phyloP scores from a whole-genome alignment of 37 sponge, comb jelly and placozoan species.

The Haliclona indistincta region DNA sequence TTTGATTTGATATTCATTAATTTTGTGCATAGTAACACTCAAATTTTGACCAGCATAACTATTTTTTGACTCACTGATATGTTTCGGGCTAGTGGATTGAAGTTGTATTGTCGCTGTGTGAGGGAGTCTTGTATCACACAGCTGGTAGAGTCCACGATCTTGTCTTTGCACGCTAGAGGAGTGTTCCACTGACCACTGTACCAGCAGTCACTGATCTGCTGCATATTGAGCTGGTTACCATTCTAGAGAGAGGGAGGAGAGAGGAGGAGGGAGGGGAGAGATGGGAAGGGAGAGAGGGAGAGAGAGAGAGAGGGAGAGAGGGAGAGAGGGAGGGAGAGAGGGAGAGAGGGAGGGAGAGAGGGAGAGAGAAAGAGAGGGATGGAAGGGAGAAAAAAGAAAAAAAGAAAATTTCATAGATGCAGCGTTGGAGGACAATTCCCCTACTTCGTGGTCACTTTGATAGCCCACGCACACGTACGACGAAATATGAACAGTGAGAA shows the following conservation, averaged over 20 bases:
- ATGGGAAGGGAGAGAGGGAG: too few relatives aligned
- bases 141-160: background rate
- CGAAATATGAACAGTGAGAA: too few relatives aligned
- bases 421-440: background rate
- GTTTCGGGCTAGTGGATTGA: constrained; percentile 16
- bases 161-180: background rate
- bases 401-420: background rate
- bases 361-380: too few relatives aligned
- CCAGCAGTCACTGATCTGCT: background rate
- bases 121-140: constrained; percentile 3
- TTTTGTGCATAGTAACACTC: background rate
- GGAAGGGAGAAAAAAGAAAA: too few relatives aligned
- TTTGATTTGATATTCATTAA: too few relatives aligned
- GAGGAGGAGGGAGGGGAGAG: constrained; percentile 17
- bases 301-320: background rate
- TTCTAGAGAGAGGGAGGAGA: background rate
- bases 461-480: background rate
- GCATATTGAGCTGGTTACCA: too few relatives aligned
- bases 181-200: background rate
- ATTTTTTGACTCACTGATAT: background rate
- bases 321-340: too few relatives aligned
- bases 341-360: too few relatives aligned
- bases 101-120: constrained; percentile 41
- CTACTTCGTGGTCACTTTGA: background rate
- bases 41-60: background rate